Evolutionary conservation across 2,797 vertebrate genomes (phyloP).

Genomic region (Spinus olivaceus): DNA sequence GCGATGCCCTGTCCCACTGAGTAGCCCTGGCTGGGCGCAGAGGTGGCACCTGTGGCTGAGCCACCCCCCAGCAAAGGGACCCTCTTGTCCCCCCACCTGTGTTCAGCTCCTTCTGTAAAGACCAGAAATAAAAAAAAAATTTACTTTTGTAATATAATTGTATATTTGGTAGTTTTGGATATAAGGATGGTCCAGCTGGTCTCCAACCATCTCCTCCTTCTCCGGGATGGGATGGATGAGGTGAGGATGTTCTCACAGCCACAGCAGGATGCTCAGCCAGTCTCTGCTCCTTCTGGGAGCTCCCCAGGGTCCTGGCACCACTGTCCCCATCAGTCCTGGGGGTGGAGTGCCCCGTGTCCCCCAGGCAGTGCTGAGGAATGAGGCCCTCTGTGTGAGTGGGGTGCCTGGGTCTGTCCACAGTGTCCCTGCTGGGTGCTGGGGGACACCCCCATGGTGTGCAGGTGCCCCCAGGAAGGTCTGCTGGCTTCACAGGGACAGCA

Average conservation of each 20-base stretch:
- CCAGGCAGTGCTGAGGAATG: not conserved
- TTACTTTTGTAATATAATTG: conserved; percentile 54
- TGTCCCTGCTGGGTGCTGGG: conserved; percentile 37
- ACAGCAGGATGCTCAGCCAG: not conserved
- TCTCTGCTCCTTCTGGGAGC: not conserved
- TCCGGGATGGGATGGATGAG: not conserved
- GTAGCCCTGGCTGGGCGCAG: not conserved
- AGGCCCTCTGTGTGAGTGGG: accelerated
- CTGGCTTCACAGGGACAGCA: conserved; percentile 62
- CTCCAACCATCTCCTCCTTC: not conserved
- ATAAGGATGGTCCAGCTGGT: not conserved
- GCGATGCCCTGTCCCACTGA: accelerated
- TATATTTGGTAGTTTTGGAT: not conserved
- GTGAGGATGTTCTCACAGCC: not conserved
- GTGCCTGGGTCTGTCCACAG: accelerated
- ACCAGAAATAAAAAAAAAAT: not conserved
- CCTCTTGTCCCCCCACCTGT: accelerated
- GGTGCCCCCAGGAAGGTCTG: conserved; percentile 72
- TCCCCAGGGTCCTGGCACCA: not conserved
- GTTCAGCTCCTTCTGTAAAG: conserved; percentile 20
- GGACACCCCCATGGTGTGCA: conserved; percentile 58
- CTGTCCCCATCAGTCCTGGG: not conserved
- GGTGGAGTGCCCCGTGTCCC: accelerated
- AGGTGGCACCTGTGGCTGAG: not conserved
- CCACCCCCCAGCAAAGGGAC: not conserved